phyloP scores from a whole-genome alignment of 2,797 vertebrate genomes.

The Naso thynnoides region DNA sequence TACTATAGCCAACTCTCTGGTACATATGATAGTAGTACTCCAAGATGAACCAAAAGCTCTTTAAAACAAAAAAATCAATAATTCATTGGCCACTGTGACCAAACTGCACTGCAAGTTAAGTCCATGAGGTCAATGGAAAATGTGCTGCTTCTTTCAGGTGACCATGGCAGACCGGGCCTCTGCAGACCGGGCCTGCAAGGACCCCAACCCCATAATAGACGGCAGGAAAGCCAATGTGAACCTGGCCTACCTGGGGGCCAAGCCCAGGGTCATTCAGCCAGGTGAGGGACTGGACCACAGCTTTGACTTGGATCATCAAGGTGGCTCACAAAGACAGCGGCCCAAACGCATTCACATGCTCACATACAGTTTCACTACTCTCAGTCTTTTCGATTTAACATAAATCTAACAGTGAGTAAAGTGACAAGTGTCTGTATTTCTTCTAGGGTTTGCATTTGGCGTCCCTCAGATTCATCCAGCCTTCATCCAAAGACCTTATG shows the following conservation, averaged over 20 bases:
- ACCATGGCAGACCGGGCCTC: slow-evolving; percentile 96
- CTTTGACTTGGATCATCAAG: slow-evolving; percentile 41
- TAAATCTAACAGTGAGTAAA: not conserved
- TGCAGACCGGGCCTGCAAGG: slow-evolving; percentile 96
- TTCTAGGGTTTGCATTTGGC: slow-evolving; percentile 95
- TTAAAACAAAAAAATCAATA: not conserved
- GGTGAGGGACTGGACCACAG: slow-evolving; percentile 83
- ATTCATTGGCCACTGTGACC: not conserved
- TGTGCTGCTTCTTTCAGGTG: slow-evolving; percentile 84
- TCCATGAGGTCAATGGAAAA: slow-evolving; percentile 20
- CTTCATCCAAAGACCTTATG: slow-evolving; percentile 98
- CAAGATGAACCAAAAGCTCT: not conserved
- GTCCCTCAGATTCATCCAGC: slow-evolving; percentile 97
- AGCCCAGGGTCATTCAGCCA: slow-evolving; percentile 97
- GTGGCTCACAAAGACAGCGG: slow-evolving; percentile 25
- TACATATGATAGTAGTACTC: not conserved
- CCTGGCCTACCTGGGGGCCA: slow-evolving; percentile 97
- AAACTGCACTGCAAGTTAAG: not conserved
- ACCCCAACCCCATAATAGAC: slow-evolving; percentile 98
- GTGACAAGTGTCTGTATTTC: slow-evolving; percentile 36
- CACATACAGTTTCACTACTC: not conserved
- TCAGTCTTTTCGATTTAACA: not conserved
- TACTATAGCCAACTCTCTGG: no score
- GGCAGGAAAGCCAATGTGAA: slow-evolving; percentile 98
- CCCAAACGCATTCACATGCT: slow-evolving; percentile 11